These are phyloP conservation scores for Sebastes ruberrimus DNA, from an alignment of 2,797 vertebrate genomes.

Conservation along the genomic window DNA sequence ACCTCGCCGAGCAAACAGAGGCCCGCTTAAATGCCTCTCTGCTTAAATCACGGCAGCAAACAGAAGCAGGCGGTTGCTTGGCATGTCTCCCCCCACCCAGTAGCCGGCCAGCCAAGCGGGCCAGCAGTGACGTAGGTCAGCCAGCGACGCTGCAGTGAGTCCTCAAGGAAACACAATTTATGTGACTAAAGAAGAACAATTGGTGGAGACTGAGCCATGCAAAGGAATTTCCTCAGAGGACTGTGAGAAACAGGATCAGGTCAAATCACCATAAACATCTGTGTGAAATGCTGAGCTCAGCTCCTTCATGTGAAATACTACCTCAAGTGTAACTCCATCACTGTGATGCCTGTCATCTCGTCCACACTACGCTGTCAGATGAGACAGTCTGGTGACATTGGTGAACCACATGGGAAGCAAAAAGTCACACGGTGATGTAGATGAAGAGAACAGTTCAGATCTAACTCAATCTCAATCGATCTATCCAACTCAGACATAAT, in stretches of 20 bases:
- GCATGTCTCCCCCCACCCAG: slow-evolving; percentile 30
- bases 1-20: slow-evolving; percentile 43
- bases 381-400: not conserved
- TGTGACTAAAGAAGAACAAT: slow-evolving; percentile 52
- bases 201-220: slow-evolving; percentile 22
- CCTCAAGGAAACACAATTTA: slow-evolving; percentile 46
- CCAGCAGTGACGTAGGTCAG: slow-evolving; percentile 41
- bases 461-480: not conserved
- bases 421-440: not conserved
- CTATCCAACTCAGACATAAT: not conserved
- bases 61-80: slow-evolving; percentile 61
- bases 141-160: slow-evolving; percentile 30
- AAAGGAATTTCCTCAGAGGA: slow-evolving; percentile 58
- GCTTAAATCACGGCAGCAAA: slow-evolving; percentile 67
- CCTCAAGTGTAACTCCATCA: slow-evolving; percentile 14
- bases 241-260: slow-evolving; percentile 13
- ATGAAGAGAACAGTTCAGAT: not conserved
- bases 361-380: not conserved
- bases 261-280: not conserved
- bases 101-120: slow-evolving; percentile 42
- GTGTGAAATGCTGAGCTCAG: not conserved
- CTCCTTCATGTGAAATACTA: slow-evolving; percentile 7
- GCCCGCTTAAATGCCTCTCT: slow-evolving; percentile 62
- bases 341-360: slow-evolving; percentile 19
- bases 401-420: not conserved